Evolutionary conservation across 2,113 vertebrate species (phyloP).

Genomic region (Sylvia atricapilla): DNA sequence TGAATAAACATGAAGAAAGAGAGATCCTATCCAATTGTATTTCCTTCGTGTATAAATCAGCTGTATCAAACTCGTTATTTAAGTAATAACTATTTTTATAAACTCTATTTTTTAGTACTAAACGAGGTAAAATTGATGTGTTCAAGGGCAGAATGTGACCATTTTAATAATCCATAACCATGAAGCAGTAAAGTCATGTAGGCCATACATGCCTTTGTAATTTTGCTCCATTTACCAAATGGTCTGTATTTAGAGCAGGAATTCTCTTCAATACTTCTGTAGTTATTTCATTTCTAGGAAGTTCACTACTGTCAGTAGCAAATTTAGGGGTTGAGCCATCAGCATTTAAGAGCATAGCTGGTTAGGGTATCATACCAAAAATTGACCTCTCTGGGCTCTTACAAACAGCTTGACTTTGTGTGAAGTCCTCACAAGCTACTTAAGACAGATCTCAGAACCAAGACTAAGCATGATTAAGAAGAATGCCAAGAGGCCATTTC

Average conservation of each 20-base stretch:
- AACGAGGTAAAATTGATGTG: fast-evolving
- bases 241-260: neutral
- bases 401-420: neutral
- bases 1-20: neutral
- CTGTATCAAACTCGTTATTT: neutral
- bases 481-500: neutral
- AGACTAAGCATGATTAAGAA: neutral
- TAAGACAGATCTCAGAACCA: neutral
- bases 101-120: neutral
- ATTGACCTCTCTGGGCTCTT: neutral
- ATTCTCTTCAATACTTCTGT: neutral
- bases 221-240: neutral
- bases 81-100: neutral
- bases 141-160: neutral
- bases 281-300: neutral
- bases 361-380: neutral
- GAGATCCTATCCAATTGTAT: neutral
- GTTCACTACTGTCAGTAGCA: neutral
- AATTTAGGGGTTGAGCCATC: neutral
- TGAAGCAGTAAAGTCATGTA: neutral
- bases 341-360: neutral
- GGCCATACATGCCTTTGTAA: neutral
- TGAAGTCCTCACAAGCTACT: neutral
- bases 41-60: neutral
- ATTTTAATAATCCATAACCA: neutral